Evolutionary conservation across 2,888 invertebrate genomes (phyloP), one percentile per base, ranked within the genome.

Genomic region (Acleris cristana): DNA sequence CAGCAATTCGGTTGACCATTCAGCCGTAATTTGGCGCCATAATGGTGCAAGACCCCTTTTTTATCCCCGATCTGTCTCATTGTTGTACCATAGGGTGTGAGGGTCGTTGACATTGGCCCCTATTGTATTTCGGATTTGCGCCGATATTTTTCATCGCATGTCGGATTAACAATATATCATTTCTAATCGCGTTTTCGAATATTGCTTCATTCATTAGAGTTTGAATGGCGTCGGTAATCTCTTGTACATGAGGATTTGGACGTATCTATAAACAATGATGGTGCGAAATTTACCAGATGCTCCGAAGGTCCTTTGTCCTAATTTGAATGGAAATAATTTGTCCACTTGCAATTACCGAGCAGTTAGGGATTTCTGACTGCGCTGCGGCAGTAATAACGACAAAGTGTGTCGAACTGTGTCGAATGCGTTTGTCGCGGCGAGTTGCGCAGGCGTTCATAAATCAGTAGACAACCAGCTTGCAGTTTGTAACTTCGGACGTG

Each of bases 31-130:
- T 89, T 83, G 84, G 85, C 76, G 77, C 82, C 81, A 79, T 88
- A 88, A 89, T 88, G 86, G 84, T 78, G 79, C 75, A 86, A 82
- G 86, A 83, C 89, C 92, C 90, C 84, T 86, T 90, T 88, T 92
- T 81, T 74, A 76, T 79, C 82, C 76, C 74, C 74, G 78, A 82
- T 84, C 79, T 81, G 79, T 84, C 81, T 81, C 82, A 87, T 90
- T 91, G 88, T 89, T 89, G 86, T 81, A 74, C 78, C 81, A 85
- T 85, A 85, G 88, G 88, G 87, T 84, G 85, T 82, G 76, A 61
- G 61, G 92, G 91, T 92, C 92, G 82, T 89, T 92, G 92, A 92
- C 92, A 90, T 89, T 88, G 86, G 87, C 86, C 90, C 79, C 89
- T 81, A 81, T 85, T 81, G 80, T 83, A 77, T 81, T 86, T 82